A percentile compares a stretch with the other conserved stretches of the same genome.
These are phyloP conservation scores for Agrochola circellaris DNA, from an alignment of 2,888 invertebrate species.

Conservation along the genomic window DNA sequence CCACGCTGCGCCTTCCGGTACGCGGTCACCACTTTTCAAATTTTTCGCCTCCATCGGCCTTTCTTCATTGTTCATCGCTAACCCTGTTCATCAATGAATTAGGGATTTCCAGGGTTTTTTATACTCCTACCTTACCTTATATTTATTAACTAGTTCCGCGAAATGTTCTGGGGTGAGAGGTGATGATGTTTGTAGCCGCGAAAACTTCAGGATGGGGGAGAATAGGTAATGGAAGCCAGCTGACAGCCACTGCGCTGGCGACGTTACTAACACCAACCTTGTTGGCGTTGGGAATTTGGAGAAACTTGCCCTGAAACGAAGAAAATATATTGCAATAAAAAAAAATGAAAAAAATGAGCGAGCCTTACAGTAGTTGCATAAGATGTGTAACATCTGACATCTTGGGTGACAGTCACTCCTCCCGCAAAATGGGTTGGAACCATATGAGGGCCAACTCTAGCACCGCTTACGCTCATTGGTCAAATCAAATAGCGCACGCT, in stretches of 20 bases:
- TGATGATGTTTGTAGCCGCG: conserved; percentile 74
- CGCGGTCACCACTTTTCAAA: background rate
- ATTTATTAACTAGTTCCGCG: conserved; percentile 74
- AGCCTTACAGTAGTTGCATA: no score
- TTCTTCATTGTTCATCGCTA: background rate
- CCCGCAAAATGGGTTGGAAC: no score
- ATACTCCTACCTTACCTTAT: conserved; percentile 67
- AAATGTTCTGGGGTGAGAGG: conserved; percentile 69
- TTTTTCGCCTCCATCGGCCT: background rate
- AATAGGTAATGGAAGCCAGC: conserved; percentile 69
- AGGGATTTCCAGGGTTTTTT: background rate
- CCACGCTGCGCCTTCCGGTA: background rate
- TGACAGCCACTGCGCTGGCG: conserved; percentile 80
- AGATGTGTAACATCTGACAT: no score
- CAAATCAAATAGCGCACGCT: no score
- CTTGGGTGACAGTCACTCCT: no score
- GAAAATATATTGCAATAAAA: background rate
- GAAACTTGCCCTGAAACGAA: conserved; percentile 60
- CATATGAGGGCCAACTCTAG: no score
- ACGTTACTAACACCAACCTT: conserved; percentile 64
- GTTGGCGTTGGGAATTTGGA: conserved; percentile 75
- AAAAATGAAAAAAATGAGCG: no score
- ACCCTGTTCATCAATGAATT: background rate
- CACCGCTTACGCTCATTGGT: no score
- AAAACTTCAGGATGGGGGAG: conserved; percentile 72